Evolutionary conservation across 2,797 vertebrate species (phyloP), one percentile per base, ranked within the genome.

Genomic region (Enteromius mattozi): DNA sequence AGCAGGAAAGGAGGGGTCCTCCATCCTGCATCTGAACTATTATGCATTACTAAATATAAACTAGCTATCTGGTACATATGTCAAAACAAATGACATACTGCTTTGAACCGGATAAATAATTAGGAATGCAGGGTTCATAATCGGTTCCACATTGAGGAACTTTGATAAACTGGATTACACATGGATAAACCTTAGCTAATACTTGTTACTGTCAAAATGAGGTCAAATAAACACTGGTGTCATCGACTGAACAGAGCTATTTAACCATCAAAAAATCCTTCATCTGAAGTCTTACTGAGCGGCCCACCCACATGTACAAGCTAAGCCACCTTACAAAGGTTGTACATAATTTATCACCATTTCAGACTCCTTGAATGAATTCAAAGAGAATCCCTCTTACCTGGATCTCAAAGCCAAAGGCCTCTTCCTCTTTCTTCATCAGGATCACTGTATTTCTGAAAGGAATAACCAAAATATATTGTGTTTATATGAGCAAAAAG

Each of bases 341-440:
- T 71, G 27, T 27, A 14, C 27, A 17, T 35, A 21, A 37, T 16
- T 71, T 9, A 33, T 7, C 24, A 54, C 59, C 0, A n/a, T 56
- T 76, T 68, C 37, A 68, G 19, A 77, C 24, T 45, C 3, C 3
- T 69, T 72, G 10, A 37, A 61, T 6, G 24, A 81, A 84, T 71
- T 35, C 16, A 27, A 30, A 40, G 71, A 0, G 14, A 1, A 83
- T 69, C 14, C 14, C 45, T 87, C 95, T 94, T 91, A 99, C 98
- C 97, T 99, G 97, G 90, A 99, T 98, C 93, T 99, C 98, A 84
- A 99, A 99, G 51, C 98, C 98, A 2, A 98, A 99, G 0, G 96
- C 91, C 88, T 98, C 97, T 33, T 95, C 95, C 0, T 96, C 96
- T 5, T 92, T 94, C 86, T 99, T 99, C 92, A 98, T 95, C 92